A percentile compares a stretch with the other conserved stretches of the same genome.
These are phyloP conservation scores for Diplosoma virens DNA, from an alignment of 23 tunicate species.

Conservation along the genomic window DNA sequence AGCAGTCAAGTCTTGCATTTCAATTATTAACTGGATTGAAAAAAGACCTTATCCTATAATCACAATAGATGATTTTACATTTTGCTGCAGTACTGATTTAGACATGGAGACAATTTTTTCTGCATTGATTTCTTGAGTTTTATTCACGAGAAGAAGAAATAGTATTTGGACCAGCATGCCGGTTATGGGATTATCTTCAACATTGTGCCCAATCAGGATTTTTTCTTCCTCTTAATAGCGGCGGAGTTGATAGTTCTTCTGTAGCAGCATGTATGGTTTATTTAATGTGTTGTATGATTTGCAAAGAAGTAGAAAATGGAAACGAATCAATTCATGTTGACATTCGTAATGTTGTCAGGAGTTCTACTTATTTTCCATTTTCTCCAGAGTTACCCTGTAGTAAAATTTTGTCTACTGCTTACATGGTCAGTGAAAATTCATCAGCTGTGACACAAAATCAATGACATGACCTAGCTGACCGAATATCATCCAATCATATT, in stretches of 20 bases:
- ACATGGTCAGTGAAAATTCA: slow-evolving; percentile 92
- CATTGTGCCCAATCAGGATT: slow-evolving; percentile 77
- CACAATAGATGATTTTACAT: too few species aligned
- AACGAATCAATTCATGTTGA: slow-evolving; percentile 51
- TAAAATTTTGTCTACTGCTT: slow-evolving; percentile 69
- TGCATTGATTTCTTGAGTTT: too few species aligned
- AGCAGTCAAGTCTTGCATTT: too few species aligned
- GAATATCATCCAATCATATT: slow-evolving; percentile 62
- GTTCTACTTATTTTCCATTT: slow-evolving; percentile 6
- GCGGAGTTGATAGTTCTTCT: slow-evolving; percentile 81
- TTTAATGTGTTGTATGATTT: slow-evolving; percentile 64
- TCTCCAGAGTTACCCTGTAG: slow-evolving; percentile 63
- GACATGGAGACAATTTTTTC: too few species aligned
- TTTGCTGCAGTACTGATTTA: too few species aligned
- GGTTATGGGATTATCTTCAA: slow-evolving; percentile 89
- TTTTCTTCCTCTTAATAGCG: slow-evolving; percentile 88
- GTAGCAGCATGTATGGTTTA: slow-evolving; percentile 81
- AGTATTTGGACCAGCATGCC: slow-evolving; percentile 67
- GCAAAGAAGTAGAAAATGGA: slow-evolving; percentile 53
- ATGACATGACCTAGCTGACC: slow-evolving; percentile 44
- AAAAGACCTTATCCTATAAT: too few species aligned
- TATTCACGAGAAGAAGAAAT: slow-evolving; percentile 86
- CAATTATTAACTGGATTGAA: too few species aligned
- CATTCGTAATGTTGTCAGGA: slow-evolving; percentile 29
- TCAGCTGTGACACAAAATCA: slow-evolving; percentile 56